phyloP scores from a whole-genome alignment of 2,888 invertebrate species.

The Augochlorella aurata region DNA sequence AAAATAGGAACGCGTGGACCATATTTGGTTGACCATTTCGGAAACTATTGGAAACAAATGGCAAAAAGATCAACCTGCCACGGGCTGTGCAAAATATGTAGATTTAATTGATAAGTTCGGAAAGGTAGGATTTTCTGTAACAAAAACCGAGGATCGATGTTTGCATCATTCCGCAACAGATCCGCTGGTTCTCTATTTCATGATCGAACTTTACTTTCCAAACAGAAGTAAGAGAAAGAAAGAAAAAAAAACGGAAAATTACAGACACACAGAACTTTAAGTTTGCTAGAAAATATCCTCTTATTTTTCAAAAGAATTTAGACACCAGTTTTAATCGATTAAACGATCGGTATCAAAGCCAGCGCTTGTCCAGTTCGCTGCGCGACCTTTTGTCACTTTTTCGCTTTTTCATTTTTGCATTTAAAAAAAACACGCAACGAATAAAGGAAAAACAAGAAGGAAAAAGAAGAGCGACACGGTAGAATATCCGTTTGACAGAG shows the following conservation, averaged over 20 bases:
- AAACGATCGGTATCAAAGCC: too few relatives aligned
- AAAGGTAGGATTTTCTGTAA: neutral
- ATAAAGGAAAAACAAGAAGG: neutral
- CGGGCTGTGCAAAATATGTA: neutral
- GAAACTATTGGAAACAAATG: slow-evolving; percentile 6
- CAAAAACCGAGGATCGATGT: neutral
- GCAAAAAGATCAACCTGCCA: neutral
- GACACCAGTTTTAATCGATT: too few relatives aligned
- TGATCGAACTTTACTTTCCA: too few relatives aligned
- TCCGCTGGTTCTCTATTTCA: neutral
- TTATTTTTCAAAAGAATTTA: too few relatives aligned
- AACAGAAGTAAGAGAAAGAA: too few relatives aligned
- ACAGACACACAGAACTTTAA: too few relatives aligned
- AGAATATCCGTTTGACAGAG: neutral
- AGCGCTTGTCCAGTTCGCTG: neutral
- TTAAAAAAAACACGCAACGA: neutral
- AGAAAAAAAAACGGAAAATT: too few relatives aligned
- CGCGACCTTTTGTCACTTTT: neutral
- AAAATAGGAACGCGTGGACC: neutral
- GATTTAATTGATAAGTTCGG: neutral
- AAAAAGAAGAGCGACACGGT: neutral
- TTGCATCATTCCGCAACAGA: neutral
- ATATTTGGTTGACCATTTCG: slow-evolving; percentile 22
- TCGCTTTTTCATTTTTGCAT: neutral
- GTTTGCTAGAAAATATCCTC: too few relatives aligned